Base-by-base conservation (phyloP, 2,797 vertebrate genomes). In the Glossophaga mutica region DNA sequence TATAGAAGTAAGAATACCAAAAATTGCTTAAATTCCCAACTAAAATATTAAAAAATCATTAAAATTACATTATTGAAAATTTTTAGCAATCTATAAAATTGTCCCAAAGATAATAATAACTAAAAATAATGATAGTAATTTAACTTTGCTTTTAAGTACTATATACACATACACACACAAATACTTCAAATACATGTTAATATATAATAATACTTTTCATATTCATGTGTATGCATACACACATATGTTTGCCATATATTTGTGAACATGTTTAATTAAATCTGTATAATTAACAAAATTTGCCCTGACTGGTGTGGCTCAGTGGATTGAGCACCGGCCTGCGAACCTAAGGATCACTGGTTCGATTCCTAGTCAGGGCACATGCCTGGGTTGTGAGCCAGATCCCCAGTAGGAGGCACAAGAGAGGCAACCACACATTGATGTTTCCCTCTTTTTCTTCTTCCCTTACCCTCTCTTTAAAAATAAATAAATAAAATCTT, bases 21-120 rank as follows among this genome's bases (percentile, higher is more conserved):
- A 87, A 87, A 67, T 46, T 67, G 4, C n/a, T 81, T 94, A 93
- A 85, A 44, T 94, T 10, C 5, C 9, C 22, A 71, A 52, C 6
- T 79, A 48, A 94, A 93, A 93, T 92, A 55, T 29, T 83, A 59
- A 34, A 15, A 88, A 71, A 12, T 76, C 8, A 90, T 87, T 84
- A 79, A 57, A 89, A 92, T 24, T 81, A 39, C 10, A 5, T 50
- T 93, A 37, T 70, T 81, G 3, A 59, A 95, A 91, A 73, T 1
- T 39, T 93, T 88, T 26, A 57, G 29, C 3, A 77, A 67, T 29
- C 24, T 68, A 73, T 21, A 71, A 44, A 87, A 81, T 48, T 67
- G 2, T 81, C 6, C 18, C 67, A 91, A 91, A 52, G 8, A 5
- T 59, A 90, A 34, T 67, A 86, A 59, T 77, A 77, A 79, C 32